phyloP scores from a whole-genome alignment of 2,113 vertebrate species.

The Prionailurus bengalensis region DNA sequence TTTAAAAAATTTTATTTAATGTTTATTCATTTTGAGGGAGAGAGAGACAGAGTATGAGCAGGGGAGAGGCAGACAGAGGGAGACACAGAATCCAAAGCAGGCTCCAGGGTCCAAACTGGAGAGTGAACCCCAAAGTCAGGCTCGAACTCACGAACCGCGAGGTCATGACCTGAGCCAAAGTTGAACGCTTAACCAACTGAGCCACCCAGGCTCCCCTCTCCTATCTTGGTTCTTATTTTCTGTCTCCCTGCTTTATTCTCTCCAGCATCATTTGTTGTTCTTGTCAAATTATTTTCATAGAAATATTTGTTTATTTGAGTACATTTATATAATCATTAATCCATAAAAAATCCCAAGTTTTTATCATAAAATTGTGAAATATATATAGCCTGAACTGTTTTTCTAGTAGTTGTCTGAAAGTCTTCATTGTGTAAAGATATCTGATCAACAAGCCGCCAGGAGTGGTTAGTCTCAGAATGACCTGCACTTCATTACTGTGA shows the following conservation, averaged over 20 bases:
- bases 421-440: neutral
- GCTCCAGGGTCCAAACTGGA: too few relatives aligned
- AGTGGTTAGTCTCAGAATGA: neutral
- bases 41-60: too few relatives aligned
- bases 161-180: too few relatives aligned
- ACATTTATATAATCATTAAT: neutral
- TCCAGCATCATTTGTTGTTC: neutral
- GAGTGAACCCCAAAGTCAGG: too few relatives aligned
- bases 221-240: neutral
- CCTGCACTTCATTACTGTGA: neutral
- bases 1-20: too few relatives aligned
- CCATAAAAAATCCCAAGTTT: neutral
- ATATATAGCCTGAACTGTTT: neutral
- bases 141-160: too few relatives aligned
- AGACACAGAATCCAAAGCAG: too few relatives aligned
- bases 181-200: too few relatives aligned
- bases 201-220: neutral
- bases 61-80: too few relatives aligned
- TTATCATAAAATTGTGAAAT: neutral
- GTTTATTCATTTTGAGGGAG: too few relatives aligned
- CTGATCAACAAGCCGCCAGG: neutral
- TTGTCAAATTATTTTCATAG: neutral
- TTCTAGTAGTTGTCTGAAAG: neutral
- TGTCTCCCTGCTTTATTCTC: neutral
- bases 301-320: neutral